A percentile compares a stretch with the other conserved stretches of the same genome.
phyloP scores from a whole-genome alignment of 1,140 invertebrate species.

The Sesamia nonagrioides region DNA sequence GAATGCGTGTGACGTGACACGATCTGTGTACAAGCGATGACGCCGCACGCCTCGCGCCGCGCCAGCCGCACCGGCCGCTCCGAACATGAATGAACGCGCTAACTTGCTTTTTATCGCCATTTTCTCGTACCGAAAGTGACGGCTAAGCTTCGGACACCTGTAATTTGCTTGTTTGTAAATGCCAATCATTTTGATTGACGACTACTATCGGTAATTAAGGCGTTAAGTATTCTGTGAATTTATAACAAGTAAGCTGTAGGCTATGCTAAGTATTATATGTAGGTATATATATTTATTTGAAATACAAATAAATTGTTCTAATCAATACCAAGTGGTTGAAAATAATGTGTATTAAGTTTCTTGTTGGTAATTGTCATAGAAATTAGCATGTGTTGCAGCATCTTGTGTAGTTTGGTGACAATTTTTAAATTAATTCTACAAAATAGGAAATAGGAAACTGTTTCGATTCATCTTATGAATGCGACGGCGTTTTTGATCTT shows the following conservation, averaged over 20 bases:
- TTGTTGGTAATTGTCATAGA: too few relatives aligned
- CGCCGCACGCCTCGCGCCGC: conserved; percentile 42
- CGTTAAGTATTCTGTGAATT: neutral
- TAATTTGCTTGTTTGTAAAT: conserved; percentile 71
- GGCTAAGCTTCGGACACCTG: conserved; percentile 74
- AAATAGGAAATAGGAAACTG: too few relatives aligned
- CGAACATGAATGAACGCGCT: conserved; percentile 73
- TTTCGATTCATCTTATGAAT: neutral
- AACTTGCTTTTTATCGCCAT: conserved; percentile 81
- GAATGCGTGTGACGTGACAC: conserved; percentile 67
- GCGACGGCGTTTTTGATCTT: too few relatives aligned
- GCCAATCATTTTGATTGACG: conserved; percentile 66
- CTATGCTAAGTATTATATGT: too few relatives aligned
- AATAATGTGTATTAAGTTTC: too few relatives aligned
- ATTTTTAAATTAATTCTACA: too few relatives aligned
- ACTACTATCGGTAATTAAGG: conserved; percentile 29
- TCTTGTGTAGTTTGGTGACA: too few relatives aligned
- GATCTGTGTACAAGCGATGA: conserved; percentile 35
- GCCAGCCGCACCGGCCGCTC: conserved; percentile 51
- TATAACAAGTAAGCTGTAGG: neutral
- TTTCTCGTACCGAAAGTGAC: conserved; percentile 68
- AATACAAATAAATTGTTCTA: too few relatives aligned
- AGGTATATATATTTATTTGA: neutral
- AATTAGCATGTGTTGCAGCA: too few relatives aligned
- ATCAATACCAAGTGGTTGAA: too few relatives aligned